Conservation (phyloP, 2,888 invertebrate species). For the Brenthis ino region DNA sequence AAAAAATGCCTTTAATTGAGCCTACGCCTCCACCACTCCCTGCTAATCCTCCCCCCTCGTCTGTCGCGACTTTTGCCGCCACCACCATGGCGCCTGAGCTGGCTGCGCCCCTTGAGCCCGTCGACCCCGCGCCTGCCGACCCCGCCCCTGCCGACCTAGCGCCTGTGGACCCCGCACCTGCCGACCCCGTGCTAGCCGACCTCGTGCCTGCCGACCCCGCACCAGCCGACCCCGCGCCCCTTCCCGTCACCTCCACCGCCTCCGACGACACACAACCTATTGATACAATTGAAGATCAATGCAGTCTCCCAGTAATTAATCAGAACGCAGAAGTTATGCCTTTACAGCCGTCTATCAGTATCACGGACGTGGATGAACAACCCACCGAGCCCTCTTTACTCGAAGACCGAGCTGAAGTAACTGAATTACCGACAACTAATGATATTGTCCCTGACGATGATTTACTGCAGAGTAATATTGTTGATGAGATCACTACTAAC, state of each 20-base stretch:
- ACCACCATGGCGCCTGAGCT: slow-evolving; percentile 84
- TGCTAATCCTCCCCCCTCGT: slow-evolving; percentile 88
- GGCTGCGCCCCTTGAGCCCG: slow-evolving; percentile 20
- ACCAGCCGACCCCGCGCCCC: slow-evolving; percentile 72
- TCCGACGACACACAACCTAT: slow-evolving; percentile 40
- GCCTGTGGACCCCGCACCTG: slow-evolving; percentile 82
- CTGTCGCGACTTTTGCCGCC: slow-evolving; percentile 88
- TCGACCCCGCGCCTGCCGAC: not conserved
- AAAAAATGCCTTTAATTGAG: slow-evolving; percentile 84
- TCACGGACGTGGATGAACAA: slow-evolving; percentile 9
- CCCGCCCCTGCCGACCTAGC: slow-evolving; percentile 15
- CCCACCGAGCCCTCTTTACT: not conserved
- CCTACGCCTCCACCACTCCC: slow-evolving; percentile 88
- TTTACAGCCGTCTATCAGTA: slow-evolving; percentile 7
- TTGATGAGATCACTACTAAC: slow-evolving; percentile 22
- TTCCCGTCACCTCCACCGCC: slow-evolving; percentile 11
- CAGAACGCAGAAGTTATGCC: slow-evolving; percentile 18
- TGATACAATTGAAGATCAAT: slow-evolving; percentile 21
- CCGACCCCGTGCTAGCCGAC: slow-evolving; percentile 86
- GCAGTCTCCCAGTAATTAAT: slow-evolving; percentile 12
- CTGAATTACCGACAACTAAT: slow-evolving; percentile 10
- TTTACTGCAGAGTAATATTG: slow-evolving; percentile 6
- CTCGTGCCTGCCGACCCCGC: slow-evolving; percentile 87
- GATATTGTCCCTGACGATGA: slow-evolving; percentile 18
- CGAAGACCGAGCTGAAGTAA: not conserved